Evolutionary conservation across 2,888 invertebrate genomes (phyloP).

Genomic region (Diarsia dahlii): DNA sequence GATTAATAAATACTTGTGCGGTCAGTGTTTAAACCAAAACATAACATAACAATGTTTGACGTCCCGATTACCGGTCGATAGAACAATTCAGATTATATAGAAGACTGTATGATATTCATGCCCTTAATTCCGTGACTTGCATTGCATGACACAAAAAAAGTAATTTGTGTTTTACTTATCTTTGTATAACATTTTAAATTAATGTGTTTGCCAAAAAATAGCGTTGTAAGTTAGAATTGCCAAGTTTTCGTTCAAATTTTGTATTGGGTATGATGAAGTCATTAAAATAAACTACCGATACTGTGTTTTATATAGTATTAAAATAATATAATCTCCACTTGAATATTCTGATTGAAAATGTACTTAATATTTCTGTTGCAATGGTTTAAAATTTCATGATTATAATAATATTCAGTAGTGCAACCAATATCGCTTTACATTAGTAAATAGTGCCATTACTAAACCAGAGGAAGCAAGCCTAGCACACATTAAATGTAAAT

Average conservation of each 20-base stretch:
- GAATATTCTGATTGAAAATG: slow-evolving; percentile 66
- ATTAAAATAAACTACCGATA: slow-evolving; percentile 50
- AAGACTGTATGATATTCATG: slow-evolving; percentile 41
- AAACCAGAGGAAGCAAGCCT: slow-evolving; percentile 68
- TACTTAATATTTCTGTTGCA: slow-evolving; percentile 70
- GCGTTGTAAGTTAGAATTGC: slow-evolving; percentile 71
- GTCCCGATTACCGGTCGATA: slow-evolving; percentile 8
- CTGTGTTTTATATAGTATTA: slow-evolving; percentile 43
- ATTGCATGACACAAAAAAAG: slow-evolving; percentile 35
- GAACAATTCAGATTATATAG: slow-evolving; percentile 31
- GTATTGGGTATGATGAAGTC: slow-evolving; percentile 61
- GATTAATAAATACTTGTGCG: slow-evolving; percentile 4
- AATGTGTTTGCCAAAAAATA: slow-evolving; percentile 75
- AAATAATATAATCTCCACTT: slow-evolving; percentile 48
- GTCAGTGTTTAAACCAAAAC: slow-evolving; percentile 33
- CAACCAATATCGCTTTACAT: slow-evolving; percentile 61
- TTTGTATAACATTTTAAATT: slow-evolving; percentile 66
- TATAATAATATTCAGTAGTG: slow-evolving; percentile 58
- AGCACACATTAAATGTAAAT: slow-evolving; percentile 78
- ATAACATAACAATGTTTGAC: not conserved
- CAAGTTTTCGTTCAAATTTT: slow-evolving; percentile 61
- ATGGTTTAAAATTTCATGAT: slow-evolving; percentile 56
- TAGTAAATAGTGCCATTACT: slow-evolving; percentile 80
- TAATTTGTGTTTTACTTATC: slow-evolving; percentile 60
- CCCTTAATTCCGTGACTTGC: slow-evolving; percentile 28